Evolutionary conservation across 2,888 invertebrate species (phyloP), one percentile per base, ranked within the genome.

Genomic region (Dendrolimus pini): DNA sequence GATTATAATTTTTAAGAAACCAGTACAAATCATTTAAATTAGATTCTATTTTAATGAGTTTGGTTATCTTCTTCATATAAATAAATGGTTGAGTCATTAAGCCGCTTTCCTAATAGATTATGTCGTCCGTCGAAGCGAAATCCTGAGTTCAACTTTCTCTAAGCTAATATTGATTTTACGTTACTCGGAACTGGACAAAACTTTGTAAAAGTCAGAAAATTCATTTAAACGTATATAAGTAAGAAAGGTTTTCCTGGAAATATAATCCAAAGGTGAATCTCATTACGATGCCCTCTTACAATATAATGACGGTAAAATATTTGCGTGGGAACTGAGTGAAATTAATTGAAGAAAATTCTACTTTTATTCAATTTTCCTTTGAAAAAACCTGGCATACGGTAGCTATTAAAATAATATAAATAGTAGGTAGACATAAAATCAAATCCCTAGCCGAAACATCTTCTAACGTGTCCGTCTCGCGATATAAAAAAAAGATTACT

Each of bases 341-440:
- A 78, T 78, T 74, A 76, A 79, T 76, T 76, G 72, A 71, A 71
- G 72, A 76, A 77, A 77, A 75, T 68, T 72, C 66, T 69, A 74
- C 68, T 69, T 30, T 30, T 0, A 30, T 30, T 30, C 3, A 30
- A 6, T 30, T 30, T 30, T 30, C 0, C 30, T 30, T 30, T 30
- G 0, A 30, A 30, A 30, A 30, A 30, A 30, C 30, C 30, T 30
- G 6, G 6, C 3, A 30, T 30, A 30, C 30, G 30, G 3, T 3
- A 30, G 30, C 30, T 6, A 30, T 30, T 30, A 30, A 30, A 30
- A 30, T 3, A 30, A 30, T 30, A 30, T 30, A 30, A 3, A 6
- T 6, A 30, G 30, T 6, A 30, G 30, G 30, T 6, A 30, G 30
- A 30, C 30, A 30, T 30, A 30, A 30, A 30, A 6, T 6, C 30